These are phyloP conservation scores for Zoanthus sansibaricus DNA, from an alignment of 92 coral and sea anemone species.

Conservation along the genomic window DNA sequence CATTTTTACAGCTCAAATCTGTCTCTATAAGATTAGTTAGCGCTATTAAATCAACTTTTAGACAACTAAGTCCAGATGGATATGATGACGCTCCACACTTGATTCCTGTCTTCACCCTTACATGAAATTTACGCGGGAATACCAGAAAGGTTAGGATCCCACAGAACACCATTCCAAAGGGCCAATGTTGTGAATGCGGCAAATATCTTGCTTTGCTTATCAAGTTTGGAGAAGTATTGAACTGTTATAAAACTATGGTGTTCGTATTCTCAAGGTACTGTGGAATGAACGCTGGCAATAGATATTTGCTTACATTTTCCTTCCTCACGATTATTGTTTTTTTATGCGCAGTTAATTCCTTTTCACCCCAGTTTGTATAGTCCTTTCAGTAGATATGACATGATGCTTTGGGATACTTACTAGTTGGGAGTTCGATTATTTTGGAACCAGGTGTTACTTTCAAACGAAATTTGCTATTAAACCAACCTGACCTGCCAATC, in stretches of 20 bases:
- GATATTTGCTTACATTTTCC: constrained; percentile 55
- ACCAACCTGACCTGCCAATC: constrained; percentile 72
- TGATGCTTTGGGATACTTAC: constrained; percentile 70
- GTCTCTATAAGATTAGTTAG: too few relatives aligned
- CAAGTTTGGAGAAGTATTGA: constrained; percentile 65
- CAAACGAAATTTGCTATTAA: constrained; percentile 68
- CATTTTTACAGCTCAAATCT: too few relatives aligned
- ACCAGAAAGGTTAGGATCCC: constrained; percentile 64
- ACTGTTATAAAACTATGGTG: constrained; percentile 67
- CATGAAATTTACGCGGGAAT: constrained; percentile 68
- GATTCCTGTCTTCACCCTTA: constrained; percentile 60
- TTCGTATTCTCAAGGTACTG: constrained; percentile 71
- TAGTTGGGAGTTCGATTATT: constrained; percentile 74
- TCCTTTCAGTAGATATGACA: constrained; percentile 73
- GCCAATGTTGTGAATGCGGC: constrained; percentile 78
- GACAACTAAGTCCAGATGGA: too few relatives aligned
- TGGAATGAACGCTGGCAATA: constrained; percentile 66
- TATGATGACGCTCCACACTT: too few relatives aligned
- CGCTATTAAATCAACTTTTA: too few relatives aligned
- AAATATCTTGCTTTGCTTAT: constrained; percentile 71
- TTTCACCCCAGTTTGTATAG: constrained; percentile 74
- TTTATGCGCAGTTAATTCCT: constrained; percentile 77
- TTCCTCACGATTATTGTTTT: constrained; percentile 74
- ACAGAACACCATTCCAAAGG: constrained; percentile 66
- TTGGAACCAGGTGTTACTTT: constrained; percentile 71